These are phyloP conservation scores for Palaemon carinicauda DNA, from an alignment of 1,140 invertebrate genomes.

Conservation along the genomic window DNA sequence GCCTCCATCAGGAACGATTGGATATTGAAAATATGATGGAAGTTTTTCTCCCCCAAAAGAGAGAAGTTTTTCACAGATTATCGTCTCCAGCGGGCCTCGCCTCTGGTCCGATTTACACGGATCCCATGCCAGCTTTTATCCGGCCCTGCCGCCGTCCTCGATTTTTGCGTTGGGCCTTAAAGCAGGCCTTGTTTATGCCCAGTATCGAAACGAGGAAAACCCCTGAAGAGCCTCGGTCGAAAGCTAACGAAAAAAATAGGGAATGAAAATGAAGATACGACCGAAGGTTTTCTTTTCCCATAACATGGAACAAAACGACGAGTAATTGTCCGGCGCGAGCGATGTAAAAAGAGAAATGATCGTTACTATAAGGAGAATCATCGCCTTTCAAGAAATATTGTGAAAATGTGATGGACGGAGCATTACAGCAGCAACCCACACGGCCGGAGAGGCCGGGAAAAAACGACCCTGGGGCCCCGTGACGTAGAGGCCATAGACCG, in stretches of 20 bases:
- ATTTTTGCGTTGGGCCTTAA: neutral
- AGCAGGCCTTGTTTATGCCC: no score
- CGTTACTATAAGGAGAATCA: conserved; percentile 49
- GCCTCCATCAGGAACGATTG: conserved; percentile 49
- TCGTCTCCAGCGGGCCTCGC: neutral
- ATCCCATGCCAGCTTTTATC: neutral
- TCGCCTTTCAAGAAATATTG: conserved; percentile 52
- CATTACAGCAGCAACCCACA: conserved; percentile 17
- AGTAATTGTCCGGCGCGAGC: conserved; percentile 28
- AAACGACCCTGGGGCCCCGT: neutral
- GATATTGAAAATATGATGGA: conserved; percentile 51
- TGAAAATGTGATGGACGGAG: conserved; percentile 53
- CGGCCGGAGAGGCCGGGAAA: neutral
- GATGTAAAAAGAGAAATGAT: conserved; percentile 36
- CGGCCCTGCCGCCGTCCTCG: neutral
- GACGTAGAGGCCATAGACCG: neutral
- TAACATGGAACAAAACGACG: no score
- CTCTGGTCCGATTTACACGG: neutral
- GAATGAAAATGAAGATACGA: no score
- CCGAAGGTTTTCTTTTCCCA: no score
- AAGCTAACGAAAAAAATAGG: no score
- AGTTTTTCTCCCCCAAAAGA: conserved; percentile 6
- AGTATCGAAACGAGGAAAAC: no score
- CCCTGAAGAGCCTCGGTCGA: no score
- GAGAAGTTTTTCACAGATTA: conserved; percentile 37